Percentiles rank a stretch among this genome's conserved stretches.
Conservation (phyloP, 2,888 invertebrate species). For the Apodemia duryi region DNA sequence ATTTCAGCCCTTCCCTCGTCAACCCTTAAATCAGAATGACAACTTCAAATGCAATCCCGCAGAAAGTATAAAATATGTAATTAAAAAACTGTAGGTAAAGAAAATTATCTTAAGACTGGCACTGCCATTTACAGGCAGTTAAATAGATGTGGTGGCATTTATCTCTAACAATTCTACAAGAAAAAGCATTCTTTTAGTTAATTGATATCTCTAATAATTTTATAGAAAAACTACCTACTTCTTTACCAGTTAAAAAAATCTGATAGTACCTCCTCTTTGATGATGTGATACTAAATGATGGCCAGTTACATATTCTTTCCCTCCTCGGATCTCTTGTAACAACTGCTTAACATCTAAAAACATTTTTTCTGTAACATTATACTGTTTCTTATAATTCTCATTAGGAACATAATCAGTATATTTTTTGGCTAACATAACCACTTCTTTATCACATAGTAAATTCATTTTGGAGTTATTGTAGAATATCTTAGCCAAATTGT, state of each 20-base stretch:
- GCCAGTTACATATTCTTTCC: slow-evolving; percentile 61
- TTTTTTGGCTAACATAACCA: slow-evolving; percentile 77
- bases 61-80: too few relatives aligned
- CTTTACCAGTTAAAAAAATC: not conserved
- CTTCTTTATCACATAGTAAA: slow-evolving; percentile 64
- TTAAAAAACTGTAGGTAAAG: too few relatives aligned
- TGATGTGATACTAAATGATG: slow-evolving; percentile 85
- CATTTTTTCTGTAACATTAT: slow-evolving; percentile 78
- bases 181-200: too few relatives aligned
- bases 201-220: too few relatives aligned
- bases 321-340: slow-evolving; percentile 67
- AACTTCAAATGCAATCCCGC: too few relatives aligned
- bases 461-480: slow-evolving; percentile 78
- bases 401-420: slow-evolving; percentile 80
- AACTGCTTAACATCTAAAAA: slow-evolving; percentile 77
- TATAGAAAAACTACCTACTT: too few relatives aligned
- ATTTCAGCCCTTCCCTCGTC: too few relatives aligned
- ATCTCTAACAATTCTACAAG: too few relatives aligned
- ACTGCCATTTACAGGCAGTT: too few relatives aligned
- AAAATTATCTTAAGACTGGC: too few relatives aligned
- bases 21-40: too few relatives aligned
- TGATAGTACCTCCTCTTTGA: slow-evolving; percentile 76
- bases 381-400: slow-evolving; percentile 65
- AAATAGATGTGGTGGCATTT: too few relatives aligned
- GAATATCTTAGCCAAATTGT: slow-evolving; percentile 81